Evolutionary conservation across 2,888 invertebrate species (phyloP).

Genomic region (Lasioglossum lativentre): DNA sequence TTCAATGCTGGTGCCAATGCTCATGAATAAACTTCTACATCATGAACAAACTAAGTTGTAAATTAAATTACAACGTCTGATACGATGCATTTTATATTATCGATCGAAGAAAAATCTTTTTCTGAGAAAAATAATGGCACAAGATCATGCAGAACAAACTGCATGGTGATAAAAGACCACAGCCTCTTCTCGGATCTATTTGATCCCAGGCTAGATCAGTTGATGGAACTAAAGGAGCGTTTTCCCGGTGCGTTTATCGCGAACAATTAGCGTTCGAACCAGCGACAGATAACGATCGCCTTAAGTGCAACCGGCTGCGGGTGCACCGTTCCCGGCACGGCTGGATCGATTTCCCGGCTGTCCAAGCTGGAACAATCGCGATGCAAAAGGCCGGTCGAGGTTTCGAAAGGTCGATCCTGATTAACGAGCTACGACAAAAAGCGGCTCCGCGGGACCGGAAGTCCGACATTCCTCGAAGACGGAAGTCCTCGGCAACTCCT

Average conservation of each 20-base stretch:
- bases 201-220: too few species aligned
- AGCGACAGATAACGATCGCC: not conserved
- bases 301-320: not conserved
- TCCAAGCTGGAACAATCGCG: not conserved
- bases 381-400: constrained; percentile 1
- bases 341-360: constrained; percentile 28
- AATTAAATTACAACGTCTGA: too few species aligned
- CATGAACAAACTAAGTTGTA: too few species aligned
- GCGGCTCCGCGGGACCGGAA: constrained; percentile 32
- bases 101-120: too few species aligned
- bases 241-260: not conserved
- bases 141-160: too few species aligned
- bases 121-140: too few species aligned
- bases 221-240: not conserved
- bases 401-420: constrained; percentile 40
- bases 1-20: not conserved
- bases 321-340: not conserved
- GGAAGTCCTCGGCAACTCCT: constrained; percentile 39
- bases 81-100: too few species aligned
- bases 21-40: too few species aligned
- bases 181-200: not conserved
- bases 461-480: constrained; percentile 48
- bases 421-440: constrained; percentile 45
- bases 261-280: not conserved
- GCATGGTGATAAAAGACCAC: too few species aligned